Percentiles rank a stretch among this genome's conserved stretches.
Conservation (phyloP, 2,888 invertebrate genomes). For the Campoplex nolae region DNA sequence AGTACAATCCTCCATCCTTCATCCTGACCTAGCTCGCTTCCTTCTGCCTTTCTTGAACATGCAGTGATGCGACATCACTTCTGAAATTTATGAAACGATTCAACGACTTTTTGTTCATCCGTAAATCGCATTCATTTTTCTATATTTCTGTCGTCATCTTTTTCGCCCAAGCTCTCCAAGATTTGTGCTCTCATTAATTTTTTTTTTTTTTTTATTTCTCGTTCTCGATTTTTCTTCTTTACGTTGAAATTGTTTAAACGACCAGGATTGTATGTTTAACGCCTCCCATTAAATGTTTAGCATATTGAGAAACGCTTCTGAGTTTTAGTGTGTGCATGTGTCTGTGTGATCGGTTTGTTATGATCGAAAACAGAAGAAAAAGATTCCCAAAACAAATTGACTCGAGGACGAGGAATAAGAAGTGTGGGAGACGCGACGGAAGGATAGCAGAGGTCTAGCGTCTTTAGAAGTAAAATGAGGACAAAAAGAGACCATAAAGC, state of each 20-base stretch:
- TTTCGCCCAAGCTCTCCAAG: background rate
- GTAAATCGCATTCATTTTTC: background rate
- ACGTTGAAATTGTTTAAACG: background rate
- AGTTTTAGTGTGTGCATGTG: conserved; percentile 1
- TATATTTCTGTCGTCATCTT: conserved; percentile 30
- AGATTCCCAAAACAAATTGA: background rate
- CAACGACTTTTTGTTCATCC: background rate
- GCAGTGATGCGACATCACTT: background rate
- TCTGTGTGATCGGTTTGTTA: background rate
- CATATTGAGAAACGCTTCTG: conserved; percentile 40
- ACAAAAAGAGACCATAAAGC: conserved; percentile 38
- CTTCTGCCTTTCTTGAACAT: background rate
- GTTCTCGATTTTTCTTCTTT: conserved; percentile 25
- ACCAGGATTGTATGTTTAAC: background rate
- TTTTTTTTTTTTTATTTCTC: conserved; percentile 26
- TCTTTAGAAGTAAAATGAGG: background rate
- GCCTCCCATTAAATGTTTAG: conserved; percentile 1
- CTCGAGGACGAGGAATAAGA: conserved; percentile 7
- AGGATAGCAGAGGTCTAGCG: conserved; percentile 23
- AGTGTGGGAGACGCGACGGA: background rate
- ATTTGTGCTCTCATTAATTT: conserved; percentile 53
- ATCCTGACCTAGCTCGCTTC: background rate
- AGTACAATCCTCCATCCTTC: background rate
- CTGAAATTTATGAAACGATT: background rate
- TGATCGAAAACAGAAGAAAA: background rate